Conservation (phyloP, 2,113 vertebrate species). For the Zapornia atra region DNA sequence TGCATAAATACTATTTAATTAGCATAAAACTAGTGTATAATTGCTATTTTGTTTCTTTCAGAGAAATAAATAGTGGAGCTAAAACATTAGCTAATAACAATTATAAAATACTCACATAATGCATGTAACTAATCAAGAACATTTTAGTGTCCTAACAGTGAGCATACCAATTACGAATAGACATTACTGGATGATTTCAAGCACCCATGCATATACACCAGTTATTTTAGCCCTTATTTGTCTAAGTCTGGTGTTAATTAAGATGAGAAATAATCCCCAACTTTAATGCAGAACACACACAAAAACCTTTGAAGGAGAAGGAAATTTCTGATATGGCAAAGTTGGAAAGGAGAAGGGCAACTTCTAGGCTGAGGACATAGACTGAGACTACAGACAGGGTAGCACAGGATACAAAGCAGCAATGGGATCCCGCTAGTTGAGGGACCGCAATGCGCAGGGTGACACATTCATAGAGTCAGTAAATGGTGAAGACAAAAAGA, state of each 20-base stretch:
- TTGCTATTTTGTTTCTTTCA: constrained; percentile 32
- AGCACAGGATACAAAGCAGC: not conserved
- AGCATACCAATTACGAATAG: not conserved
- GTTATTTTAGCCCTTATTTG: not conserved
- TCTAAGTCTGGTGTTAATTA: not conserved
- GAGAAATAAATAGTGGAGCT: not conserved
- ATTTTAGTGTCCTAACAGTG: not conserved
- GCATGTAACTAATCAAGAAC: not conserved
- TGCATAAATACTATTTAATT: constrained; percentile 14
- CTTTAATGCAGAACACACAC: not conserved
- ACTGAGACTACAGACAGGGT: not conserved
- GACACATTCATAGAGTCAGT: not conserved
- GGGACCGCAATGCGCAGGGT: not conserved
- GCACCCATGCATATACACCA: not conserved
- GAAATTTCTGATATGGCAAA: not conserved
- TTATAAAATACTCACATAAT: constrained; percentile 12
- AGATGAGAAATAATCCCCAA: not conserved
- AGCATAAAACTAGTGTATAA: not conserved
- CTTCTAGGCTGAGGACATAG: not conserved
- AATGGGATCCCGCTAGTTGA: not conserved
- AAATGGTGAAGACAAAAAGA: not conserved
- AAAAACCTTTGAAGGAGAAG: not conserved
- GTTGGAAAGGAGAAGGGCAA: not conserved
- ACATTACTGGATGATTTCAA: not conserved
- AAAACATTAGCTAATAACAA: constrained; percentile 23